Conservation (phyloP, 1,140 invertebrate genomes). For the Portunus trituberculatus region DNA sequence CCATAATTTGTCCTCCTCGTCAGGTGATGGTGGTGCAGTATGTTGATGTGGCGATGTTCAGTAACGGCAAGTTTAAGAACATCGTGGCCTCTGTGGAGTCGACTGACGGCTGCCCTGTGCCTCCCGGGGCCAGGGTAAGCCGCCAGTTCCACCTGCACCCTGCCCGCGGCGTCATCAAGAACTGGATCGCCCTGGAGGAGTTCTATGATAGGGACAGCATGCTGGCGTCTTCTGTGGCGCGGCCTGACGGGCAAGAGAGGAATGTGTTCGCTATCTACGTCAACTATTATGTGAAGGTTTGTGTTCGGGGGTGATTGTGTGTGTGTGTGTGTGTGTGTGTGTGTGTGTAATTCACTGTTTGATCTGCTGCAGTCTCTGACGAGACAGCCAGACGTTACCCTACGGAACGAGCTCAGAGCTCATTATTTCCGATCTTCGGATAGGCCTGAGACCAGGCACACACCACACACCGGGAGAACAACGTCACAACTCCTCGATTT, state of each 20-base stretch:
- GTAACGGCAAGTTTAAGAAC: constrained; percentile 98
- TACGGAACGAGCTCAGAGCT: too few species aligned
- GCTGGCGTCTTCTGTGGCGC: constrained; percentile 87
- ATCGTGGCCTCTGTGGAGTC: constrained; percentile 96
- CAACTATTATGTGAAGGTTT: constrained; percentile 92
- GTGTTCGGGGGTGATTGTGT: neutral
- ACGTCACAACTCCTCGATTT: too few species aligned
- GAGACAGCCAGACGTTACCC: too few species aligned
- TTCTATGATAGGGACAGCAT: constrained; percentile 86
- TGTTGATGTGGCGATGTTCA: constrained; percentile 98
- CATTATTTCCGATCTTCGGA: too few species aligned
- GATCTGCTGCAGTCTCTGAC: too few species aligned
- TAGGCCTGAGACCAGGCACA: too few species aligned
- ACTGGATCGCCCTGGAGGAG: constrained; percentile 90
- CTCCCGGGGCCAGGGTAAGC: constrained; percentile 83
- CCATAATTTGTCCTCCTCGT: neutral
- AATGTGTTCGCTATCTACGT: constrained; percentile 90
- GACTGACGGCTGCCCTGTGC: constrained; percentile 84
- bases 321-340: neutral
- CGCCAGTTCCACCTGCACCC: constrained; percentile 86
- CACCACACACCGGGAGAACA: too few species aligned
- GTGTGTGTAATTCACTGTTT: too few species aligned
- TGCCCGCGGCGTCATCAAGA: constrained; percentile 88
- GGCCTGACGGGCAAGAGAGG: constrained; percentile 78
- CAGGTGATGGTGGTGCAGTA: constrained; percentile 93